Conservation (phyloP, 2,888 invertebrate genomes). For the Orthosia cruda region DNA sequence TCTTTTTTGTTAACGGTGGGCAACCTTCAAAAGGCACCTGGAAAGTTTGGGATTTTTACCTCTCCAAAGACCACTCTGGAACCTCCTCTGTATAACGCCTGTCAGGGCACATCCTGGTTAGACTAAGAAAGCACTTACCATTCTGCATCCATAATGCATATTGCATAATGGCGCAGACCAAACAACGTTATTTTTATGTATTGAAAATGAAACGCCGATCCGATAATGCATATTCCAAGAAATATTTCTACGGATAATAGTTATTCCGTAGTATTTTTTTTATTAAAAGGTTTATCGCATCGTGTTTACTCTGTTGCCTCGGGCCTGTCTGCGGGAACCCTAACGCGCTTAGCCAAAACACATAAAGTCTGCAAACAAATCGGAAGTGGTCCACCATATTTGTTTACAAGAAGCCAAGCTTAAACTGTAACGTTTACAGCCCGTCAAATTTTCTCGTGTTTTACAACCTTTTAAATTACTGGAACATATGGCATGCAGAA, state of each 20-base stretch:
- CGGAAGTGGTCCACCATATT: constrained; percentile 58
- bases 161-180: not conserved
- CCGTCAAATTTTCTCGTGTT: constrained; percentile 48
- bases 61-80: too few relatives aligned
- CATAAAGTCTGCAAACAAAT: constrained; percentile 43
- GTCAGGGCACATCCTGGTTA: too few relatives aligned
- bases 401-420: constrained; percentile 45
- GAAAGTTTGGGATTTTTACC: too few relatives aligned
- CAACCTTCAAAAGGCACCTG: too few relatives aligned
- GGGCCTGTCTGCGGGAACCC: not conserved
- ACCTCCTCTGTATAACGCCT: too few relatives aligned
- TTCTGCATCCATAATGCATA: not conserved
- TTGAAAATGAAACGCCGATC: not conserved
- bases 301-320: too few relatives aligned
- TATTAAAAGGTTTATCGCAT: too few relatives aligned
- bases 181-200: not conserved
- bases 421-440: constrained; percentile 42
- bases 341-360: constrained; percentile 1
- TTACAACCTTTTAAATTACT: constrained; percentile 52
- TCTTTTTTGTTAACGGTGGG: too few relatives aligned
- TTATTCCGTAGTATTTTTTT: too few relatives aligned
- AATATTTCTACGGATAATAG: too few relatives aligned
- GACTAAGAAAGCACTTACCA: too few relatives aligned
- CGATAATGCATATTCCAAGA: too few relatives aligned
- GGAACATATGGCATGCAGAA: constrained; percentile 27